Conservation (phyloP, 1,140 invertebrate genomes). For the Trachymyrmex cornetzi region DNA sequence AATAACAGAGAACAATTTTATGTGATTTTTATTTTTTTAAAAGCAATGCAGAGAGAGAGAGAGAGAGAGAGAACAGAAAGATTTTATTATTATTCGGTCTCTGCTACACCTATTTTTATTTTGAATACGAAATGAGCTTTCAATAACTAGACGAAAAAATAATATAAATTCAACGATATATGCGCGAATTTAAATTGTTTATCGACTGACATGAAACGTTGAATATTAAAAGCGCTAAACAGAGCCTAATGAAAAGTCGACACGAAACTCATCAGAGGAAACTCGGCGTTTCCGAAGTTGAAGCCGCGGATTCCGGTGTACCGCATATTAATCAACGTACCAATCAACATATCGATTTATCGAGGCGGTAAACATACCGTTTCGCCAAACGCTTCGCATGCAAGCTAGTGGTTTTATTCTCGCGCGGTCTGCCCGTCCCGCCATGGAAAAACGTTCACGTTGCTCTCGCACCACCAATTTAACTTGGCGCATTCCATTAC, state of each 20-base stretch:
- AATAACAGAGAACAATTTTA: not conserved
- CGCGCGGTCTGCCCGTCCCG: not conserved
- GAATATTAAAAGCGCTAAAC: not conserved
- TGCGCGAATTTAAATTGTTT: not conserved
- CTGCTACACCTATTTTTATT: conserved; percentile 10
- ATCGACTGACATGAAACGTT: not conserved
- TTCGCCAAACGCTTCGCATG: conserved; percentile 25
- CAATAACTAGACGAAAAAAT: not conserved
- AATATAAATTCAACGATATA: not conserved
- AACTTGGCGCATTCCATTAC: conserved; percentile 49
- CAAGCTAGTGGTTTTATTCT: conserved; percentile 46
- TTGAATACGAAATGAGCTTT: not conserved
- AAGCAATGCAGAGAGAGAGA: too few relatives aligned
- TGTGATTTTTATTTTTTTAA: not conserved
- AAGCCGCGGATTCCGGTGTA: not conserved
- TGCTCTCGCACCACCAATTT: conserved; percentile 44
- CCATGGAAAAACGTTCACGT: conserved; percentile 34
- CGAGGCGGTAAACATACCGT: conserved; percentile 19
- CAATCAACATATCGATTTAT: conserved; percentile 46
- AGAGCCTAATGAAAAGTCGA: not conserved
- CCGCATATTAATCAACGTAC: conserved; percentile 45
- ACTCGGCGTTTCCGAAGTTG: conserved; percentile 13
- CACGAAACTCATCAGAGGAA: not conserved
- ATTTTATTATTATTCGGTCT: not conserved
- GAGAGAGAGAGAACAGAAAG: not conserved